phyloP scores from a whole-genome alignment of 1,140 invertebrate species.

The Penaeus indicus region DNA sequence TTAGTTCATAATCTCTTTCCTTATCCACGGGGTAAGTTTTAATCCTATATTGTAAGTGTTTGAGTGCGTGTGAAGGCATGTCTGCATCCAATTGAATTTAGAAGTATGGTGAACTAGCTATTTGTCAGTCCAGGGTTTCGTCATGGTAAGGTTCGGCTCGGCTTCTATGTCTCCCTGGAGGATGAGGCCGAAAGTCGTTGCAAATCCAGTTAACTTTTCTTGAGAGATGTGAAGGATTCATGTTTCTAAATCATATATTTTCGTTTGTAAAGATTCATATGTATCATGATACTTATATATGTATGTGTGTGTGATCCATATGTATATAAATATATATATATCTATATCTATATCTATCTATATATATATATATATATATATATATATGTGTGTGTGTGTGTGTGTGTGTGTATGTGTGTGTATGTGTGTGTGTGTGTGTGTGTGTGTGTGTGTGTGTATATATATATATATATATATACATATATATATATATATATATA shows the following conservation, averaged over 20 bases:
- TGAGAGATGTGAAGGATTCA: neutral
- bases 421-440: neutral
- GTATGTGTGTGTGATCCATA: neutral
- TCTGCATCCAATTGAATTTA: too few species aligned
- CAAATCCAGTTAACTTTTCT: too few species aligned
- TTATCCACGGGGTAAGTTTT: too few species aligned
- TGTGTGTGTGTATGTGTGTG: constrained; percentile 1
- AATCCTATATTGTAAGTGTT: too few species aligned
- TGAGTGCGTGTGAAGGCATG: too few species aligned
- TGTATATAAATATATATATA: constrained; percentile 5
- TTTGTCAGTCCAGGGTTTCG: too few species aligned
- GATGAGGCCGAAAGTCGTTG: too few species aligned
- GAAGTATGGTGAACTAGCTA: too few species aligned
- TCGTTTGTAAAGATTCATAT: neutral
- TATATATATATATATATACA: neutral
- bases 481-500: constrained; percentile 34
- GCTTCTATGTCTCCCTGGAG: too few species aligned
- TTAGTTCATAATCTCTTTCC: too few species aligned
- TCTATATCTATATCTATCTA: neutral
- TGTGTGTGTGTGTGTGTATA: neutral
- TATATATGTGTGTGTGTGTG: neutral
- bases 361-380: neutral
- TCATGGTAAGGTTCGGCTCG: too few species aligned
- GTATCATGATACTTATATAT: neutral
- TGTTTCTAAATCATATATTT: neutral